Base-by-base conservation (phyloP, 2,797 vertebrate species). In the Lutjanus campechanus region DNA sequence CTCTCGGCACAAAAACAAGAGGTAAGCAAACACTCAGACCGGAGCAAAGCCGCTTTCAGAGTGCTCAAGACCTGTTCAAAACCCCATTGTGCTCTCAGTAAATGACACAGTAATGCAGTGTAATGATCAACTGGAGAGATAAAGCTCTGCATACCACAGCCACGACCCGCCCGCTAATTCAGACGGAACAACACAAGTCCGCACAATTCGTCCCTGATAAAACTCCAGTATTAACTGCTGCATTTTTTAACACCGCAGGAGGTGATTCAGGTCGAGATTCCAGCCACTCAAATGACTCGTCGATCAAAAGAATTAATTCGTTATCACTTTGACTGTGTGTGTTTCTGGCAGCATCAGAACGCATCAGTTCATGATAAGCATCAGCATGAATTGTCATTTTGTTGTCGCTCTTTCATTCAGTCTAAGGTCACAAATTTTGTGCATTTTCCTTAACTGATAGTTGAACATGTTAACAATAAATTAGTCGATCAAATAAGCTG, bases 71-170 rank as follows among this genome's bases (percentile, higher is more conserved):
- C 78, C 41, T 77, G 77, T 77, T 82, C 19, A 73, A 56, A 77
- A 79, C 46, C 9, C 53, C 70, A 70, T 66, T 79, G 85, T 85
- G 44, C 50, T 69, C 73, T 15, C 46, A 55, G 46, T 64, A 67
- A 81, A 80, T 85, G 19, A 75, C 68, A 82, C 67, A 67, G 77
- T 25, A 56, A 76, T n/a, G 49, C 63, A 62, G 41, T 11, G 1
- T 61, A 85, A 84, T 53, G 54, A 88, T 77, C 81, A 74, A 63
- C 68, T 5, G 36, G n/a, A 63, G 43, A 36, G 82, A 78, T 61
- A 63, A 81, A 63, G 55, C 63, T 6, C 73, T 55, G 72, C 83
- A 89, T 87, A 71, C 87, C 85, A 77, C 60, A 74, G 74, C 53
- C 17, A 36, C 74, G 85, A 85, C 53, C 55, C 8, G 59, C 44